phyloP scores from a whole-genome alignment of 2,113 vertebrate genomes.

The Eurypyga helias region DNA sequence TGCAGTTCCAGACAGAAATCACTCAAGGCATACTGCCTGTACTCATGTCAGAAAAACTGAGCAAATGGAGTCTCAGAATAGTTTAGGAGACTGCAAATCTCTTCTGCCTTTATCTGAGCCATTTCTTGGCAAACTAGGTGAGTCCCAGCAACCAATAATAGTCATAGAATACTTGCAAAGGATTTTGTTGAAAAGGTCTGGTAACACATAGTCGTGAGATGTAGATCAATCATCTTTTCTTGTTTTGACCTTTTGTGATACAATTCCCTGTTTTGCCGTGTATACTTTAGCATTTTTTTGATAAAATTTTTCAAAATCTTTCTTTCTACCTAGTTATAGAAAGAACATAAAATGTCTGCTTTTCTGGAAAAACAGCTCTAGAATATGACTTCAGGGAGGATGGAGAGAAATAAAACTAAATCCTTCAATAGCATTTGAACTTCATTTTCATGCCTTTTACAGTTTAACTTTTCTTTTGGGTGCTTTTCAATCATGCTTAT shows the following conservation, averaged over 20 bases:
- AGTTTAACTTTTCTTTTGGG: neutral
- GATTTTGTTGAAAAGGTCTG: neutral
- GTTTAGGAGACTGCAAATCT: neutral
- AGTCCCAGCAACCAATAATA: neutral
- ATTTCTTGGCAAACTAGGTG: neutral
- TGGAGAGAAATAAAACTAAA: neutral
- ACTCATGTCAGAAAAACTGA: neutral
- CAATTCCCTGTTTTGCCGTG: neutral
- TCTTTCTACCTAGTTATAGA: neutral
- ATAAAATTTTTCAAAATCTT: neutral
- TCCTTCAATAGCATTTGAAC: neutral
- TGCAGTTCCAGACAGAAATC: neutral
- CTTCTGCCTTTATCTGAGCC: neutral
- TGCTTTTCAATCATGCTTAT: constrained; percentile 9
- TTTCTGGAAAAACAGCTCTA: constrained; percentile 26
- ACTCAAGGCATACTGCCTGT: rapidly evolving
- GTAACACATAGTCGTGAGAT: neutral
- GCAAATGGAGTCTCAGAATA: neutral
- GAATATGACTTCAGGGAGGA: neutral
- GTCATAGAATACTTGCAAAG: neutral
- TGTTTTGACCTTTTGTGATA: neutral
- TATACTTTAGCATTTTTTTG: neutral
- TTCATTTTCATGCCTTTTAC: constrained; percentile 15
- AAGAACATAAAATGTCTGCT: neutral
- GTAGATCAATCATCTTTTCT: neutral